Base-by-base conservation (phyloP, 2,113 vertebrate species). In the Podarcis muralis region DNA sequence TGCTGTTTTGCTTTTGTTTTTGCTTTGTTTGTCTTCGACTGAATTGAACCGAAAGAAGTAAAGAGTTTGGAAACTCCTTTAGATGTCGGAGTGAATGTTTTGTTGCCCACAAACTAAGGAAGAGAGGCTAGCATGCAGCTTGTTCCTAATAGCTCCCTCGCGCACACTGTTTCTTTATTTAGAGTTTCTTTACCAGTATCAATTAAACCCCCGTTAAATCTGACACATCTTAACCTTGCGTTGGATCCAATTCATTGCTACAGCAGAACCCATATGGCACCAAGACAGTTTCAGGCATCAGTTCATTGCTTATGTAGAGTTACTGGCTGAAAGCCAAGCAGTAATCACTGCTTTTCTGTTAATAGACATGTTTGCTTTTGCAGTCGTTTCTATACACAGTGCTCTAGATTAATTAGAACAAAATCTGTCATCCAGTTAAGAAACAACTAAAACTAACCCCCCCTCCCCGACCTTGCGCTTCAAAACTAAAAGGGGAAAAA, bases 361-460 rank as follows among this genome's bases (percentile, higher is more conserved):
- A 98, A 98, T 98, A 98, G 97, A 98, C 97, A 97, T 98, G 97
- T 98, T 98, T 98, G 97, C 97, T 97, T 97, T 97, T 97, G 97
- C 97, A 96, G 95, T 97, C 97, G 92, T 96, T 97, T 97, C 97
- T 95, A 96, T 96, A 97, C 96, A 97, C 95, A 96, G 95, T 95
- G 95, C 96, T 96, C 96, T 95, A 96, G 96, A 97, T 98, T 97
- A 97, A 97, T 97, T 97, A 97, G 96, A 96, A 96, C 82, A 93
- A 96, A 97, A 97, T 97, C 96, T 97, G 97, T 96, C 96, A 97
- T 96, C 95, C 95, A 94, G 96, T 96, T 95, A 96, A 96, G 96
- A 96, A 96, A 93, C 92, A 94, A 92, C 84, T 93, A 96, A 95
- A 97, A 96, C 90, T 68, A 53, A 53, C 84, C 37, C 48, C 23